Evolutionary conservation across 2,888 invertebrate genomes (phyloP).

Genomic region (Dinocampus coccinellae): DNA sequence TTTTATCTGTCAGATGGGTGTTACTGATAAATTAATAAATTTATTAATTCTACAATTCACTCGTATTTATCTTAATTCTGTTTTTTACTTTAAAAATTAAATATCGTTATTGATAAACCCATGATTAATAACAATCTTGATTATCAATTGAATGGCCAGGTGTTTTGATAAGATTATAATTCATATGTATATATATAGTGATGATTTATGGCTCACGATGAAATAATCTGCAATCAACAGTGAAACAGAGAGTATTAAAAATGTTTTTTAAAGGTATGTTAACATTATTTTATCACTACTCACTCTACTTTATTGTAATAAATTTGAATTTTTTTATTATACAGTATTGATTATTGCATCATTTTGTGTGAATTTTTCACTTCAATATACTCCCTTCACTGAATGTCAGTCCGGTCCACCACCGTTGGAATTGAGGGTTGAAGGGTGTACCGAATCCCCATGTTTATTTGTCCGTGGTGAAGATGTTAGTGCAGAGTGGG

Average conservation of each 20-base stretch:
- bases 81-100: too few relatives aligned
- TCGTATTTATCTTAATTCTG: too few relatives aligned
- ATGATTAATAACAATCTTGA: too few relatives aligned
- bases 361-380: slow-evolving; percentile 45
- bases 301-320: neutral
- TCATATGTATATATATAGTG: neutral
- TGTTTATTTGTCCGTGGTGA: slow-evolving; percentile 49
- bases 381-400: slow-evolving; percentile 33
- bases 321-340: neutral
- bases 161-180: neutral
- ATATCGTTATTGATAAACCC: too few relatives aligned
- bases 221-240: slow-evolving; percentile 6
- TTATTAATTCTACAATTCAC: too few relatives aligned
- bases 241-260: neutral
- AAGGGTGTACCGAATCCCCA: slow-evolving; percentile 48
- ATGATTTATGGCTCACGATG: neutral
- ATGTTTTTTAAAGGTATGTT: slow-evolving; percentile 41
- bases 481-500: slow-evolving; percentile 43
- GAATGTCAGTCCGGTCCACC: slow-evolving; percentile 38
- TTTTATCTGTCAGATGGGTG: too few relatives aligned
- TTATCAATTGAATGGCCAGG: neutral
- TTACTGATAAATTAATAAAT: too few relatives aligned
- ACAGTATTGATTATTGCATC: slow-evolving; percentile 47
- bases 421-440: slow-evolving; percentile 46
- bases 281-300: neutral